phyloP scores from a whole-genome alignment of 2,797 vertebrate species.

The Crypturellus tataupa region DNA sequence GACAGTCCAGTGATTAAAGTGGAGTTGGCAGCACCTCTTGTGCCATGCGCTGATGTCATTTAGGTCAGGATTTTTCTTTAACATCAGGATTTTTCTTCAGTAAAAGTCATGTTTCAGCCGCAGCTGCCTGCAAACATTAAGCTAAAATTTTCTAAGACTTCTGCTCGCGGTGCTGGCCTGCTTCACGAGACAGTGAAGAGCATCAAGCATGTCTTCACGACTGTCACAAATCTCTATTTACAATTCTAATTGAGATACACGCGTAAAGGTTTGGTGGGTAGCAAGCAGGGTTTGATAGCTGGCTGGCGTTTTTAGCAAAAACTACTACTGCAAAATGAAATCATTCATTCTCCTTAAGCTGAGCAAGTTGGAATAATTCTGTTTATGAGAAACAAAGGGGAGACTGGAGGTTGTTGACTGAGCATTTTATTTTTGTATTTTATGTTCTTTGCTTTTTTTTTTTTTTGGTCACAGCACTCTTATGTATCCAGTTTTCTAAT shows the following conservation, averaged over 20 bases:
- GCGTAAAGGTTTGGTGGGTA: neutral
- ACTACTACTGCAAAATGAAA: neutral
- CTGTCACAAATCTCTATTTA: neutral
- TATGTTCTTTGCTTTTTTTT: neutral
- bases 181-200: neutral
- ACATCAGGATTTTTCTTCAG: neutral
- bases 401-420: neutral
- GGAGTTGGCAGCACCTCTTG: neutral
- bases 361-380: neutral
- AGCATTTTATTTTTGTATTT: neutral
- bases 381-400: neutral
- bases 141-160: constrained; percentile 33
- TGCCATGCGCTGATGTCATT: neutral
- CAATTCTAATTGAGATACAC: neutral
- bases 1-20: constrained; percentile 8
- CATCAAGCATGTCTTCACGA: neutral
- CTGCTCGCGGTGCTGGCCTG: neutral
- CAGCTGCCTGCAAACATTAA: neutral
- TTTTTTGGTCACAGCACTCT: neutral
- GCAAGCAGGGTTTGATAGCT: neutral
- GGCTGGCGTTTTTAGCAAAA: constrained; percentile 40
- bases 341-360: neutral
- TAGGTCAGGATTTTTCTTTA: constrained; percentile 9
- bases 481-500: neutral
- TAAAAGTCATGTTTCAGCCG: constrained; percentile 17